A percentile compares a stretch with the other conserved stretches of the same genome.
Evolutionary conservation across 2,797 vertebrate species (phyloP).

Genomic region (Microctenopoma steveboyesi): DNA sequence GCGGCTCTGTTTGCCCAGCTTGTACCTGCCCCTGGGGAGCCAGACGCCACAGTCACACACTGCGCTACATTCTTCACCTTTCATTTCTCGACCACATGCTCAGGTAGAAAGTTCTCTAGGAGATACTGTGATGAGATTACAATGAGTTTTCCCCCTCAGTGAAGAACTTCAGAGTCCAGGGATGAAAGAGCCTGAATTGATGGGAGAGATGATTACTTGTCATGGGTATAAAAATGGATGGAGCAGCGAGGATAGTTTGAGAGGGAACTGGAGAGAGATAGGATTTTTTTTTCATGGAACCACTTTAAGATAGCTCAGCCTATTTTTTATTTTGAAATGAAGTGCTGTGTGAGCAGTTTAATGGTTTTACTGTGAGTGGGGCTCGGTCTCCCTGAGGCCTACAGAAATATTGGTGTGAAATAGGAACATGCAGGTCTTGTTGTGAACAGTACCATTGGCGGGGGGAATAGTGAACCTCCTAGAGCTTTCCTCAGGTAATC

Average conservation of each 20-base stretch:
- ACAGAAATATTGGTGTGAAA: constrained; percentile 75
- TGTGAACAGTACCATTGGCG: constrained; percentile 60
- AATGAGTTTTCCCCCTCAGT: constrained; percentile 75
- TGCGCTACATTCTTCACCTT: constrained; percentile 78
- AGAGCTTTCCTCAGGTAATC: constrained; percentile 69
- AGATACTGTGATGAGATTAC: constrained; percentile 81
- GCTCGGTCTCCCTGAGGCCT: constrained; percentile 67
- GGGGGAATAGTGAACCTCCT: constrained; percentile 59
- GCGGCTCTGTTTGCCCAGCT: constrained; percentile 70
- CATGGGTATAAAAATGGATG: constrained; percentile 82
- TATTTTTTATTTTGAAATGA: constrained; percentile 77
- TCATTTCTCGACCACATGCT: constrained; percentile 75
- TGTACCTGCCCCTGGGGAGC: constrained; percentile 65
- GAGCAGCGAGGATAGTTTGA: constrained; percentile 67
- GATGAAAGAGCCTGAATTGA: constrained; percentile 81
- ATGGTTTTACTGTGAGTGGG: constrained; percentile 72
- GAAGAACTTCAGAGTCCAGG: constrained; percentile 78
- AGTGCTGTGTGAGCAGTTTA: constrained; percentile 80
- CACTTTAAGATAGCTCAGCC: constrained; percentile 76
- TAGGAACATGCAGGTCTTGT: constrained; percentile 69
- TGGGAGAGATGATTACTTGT: constrained; percentile 84
- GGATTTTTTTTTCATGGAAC: constrained; percentile 66
- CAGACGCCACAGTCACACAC: constrained; percentile 57
- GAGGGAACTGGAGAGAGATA: constrained; percentile 72
- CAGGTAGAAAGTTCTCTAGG: constrained; percentile 78